Evolutionary conservation across 2,888 invertebrate species (phyloP), one percentile per base, ranked within the genome.

Genomic region (Plagiodera versicolora): DNA sequence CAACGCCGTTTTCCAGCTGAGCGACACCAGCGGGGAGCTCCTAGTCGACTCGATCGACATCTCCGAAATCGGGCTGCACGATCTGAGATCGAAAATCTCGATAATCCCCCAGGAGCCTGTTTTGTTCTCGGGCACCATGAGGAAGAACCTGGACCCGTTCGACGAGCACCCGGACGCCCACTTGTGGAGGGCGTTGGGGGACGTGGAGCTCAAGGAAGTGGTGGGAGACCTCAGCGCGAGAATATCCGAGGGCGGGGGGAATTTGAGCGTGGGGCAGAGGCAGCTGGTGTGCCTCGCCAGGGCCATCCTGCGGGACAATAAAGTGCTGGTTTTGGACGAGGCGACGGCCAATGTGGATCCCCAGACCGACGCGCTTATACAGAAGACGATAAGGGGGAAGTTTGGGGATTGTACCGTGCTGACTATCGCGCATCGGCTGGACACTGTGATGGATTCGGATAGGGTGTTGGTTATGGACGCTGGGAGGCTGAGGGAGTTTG

Each of bases 71-170:
- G 85, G 71, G 16, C 77, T 89, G 39, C 79, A 80, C 62, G 79
- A 80, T 67, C 75, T 85, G 24, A 75, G 85, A 11, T 81, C 82
- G 2, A 83, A 83, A 67, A 81, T 85, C 39, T 83, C 84, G 18
- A 84, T 85, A 47, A 85, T 85, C 61, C 85, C 85, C 0, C 85
- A 85, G 71, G 84, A 85, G 67, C 85, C 85, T 61, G 82, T 93
- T 56, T 81, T 94, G 47, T 93, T 96, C 80, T 91, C 92, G 0
- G 88, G 87, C 51, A 90, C 92, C 3, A 86, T 96, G 84, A 84
- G 96, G 1, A 89, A 89, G 74, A 96, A 96, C 81, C 83, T 96
- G 61, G 95, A 96, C 81, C 95, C 95, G 0, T 95, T 95, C 77
- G 87, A 90, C 67, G 89, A 90, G 72, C 91, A 89, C 48, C 83